phyloP scores from a whole-genome alignment of 2,888 invertebrate species.

The Entomobrya multifasciata region DNA sequence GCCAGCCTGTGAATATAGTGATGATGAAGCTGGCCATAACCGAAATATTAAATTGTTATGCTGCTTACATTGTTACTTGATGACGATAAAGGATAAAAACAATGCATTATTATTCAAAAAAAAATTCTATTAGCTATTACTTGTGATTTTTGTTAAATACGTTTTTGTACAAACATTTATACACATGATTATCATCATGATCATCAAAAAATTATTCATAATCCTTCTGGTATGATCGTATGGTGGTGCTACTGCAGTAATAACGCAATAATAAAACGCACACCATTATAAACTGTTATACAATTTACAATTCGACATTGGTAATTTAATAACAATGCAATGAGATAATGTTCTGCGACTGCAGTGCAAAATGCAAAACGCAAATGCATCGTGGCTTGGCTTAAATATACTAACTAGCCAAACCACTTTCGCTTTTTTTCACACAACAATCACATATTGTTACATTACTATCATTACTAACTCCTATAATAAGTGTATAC shows the following conservation, averaged over 20 bases:
- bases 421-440: slow-evolving; percentile 68
- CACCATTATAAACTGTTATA: background rate
- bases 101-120: background rate
- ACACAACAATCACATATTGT: slow-evolving; percentile 37
- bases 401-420: slow-evolving; percentile 41
- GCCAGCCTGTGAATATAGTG: background rate
- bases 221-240: background rate
- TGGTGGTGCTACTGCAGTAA: background rate
- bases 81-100: background rate
- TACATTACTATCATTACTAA: background rate
- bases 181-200: background rate
- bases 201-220: background rate
- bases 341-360: background rate
- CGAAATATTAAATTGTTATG: slow-evolving; percentile 13
- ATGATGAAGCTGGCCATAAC: background rate
- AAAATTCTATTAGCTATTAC: background rate
- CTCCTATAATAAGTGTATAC: background rate
- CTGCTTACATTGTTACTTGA: background rate
- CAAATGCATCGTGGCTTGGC: background rate
- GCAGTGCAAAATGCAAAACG: slow-evolving; percentile 4
- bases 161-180: slow-evolving; percentile 19
- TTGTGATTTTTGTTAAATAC: background rate
- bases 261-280: background rate
- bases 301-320: slow-evolving; percentile 16
- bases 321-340: background rate